These are phyloP conservation scores for Sebastes minor DNA, from an alignment of 2,797 vertebrate genomes.

Conservation along the genomic window DNA sequence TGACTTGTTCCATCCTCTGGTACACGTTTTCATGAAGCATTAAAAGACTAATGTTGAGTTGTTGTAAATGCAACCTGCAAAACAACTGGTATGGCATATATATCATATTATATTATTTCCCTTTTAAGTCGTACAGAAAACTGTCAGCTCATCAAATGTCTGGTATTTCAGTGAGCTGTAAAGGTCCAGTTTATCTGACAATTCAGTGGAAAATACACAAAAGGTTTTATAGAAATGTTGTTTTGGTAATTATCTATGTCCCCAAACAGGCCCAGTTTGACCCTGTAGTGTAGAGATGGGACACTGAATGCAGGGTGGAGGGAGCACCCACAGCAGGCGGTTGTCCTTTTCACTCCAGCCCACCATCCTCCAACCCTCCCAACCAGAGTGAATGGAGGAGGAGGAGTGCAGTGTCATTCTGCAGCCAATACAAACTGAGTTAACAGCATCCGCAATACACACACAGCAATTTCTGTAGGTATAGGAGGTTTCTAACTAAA, in stretches of 20 bases:
- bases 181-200: background rate
- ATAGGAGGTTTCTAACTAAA: slow-evolving; percentile 21
- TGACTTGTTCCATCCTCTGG: too few relatives aligned
- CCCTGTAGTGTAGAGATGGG: background rate
- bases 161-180: background rate
- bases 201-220: background rate
- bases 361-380: slow-evolving; percentile 32
- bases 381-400: slow-evolving; percentile 15
- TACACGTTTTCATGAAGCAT: background rate
- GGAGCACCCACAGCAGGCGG: slow-evolving; percentile 4
- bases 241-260: background rate
- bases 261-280: background rate
- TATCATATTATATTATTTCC: background rate
- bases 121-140: background rate
- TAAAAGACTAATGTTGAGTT: background rate
- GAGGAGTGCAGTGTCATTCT: slow-evolving; percentile 39
- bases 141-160: background rate
- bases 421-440: slow-evolving; percentile 57
- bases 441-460: slow-evolving; percentile 30
- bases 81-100: background rate
- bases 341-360: slow-evolving; percentile 24
- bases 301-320: slow-evolving; percentile 6
- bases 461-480: slow-evolving; percentile 16
- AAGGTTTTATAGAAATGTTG: background rate
- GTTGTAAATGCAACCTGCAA: background rate